Base-by-base conservation (phyloP, 2,888 invertebrate species). In the Eupithecia centaureata region DNA sequence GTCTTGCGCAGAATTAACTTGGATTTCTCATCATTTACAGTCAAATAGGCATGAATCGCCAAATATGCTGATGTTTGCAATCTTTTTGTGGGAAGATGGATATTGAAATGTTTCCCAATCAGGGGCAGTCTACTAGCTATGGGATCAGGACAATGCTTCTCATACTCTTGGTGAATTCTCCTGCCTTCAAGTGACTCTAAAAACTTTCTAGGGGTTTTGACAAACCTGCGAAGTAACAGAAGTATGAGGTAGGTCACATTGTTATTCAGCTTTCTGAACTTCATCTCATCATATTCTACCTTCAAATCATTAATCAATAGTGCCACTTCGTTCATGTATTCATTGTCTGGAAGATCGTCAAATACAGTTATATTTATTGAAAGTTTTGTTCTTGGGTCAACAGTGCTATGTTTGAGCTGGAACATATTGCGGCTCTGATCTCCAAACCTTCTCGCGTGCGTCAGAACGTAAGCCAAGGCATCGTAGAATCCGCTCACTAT, bases 171-270 rank as follows among this genome's bases (percentile, higher is more conserved):
- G 15, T 70, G 73, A 18, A 63, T 70, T 18, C 62, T 56, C 15
- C 35, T 57, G 10, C 60, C 54, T n/a, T 52, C 27, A 2, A 68
- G 60, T 0, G 70, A 59, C 13, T 35, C 30, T n/a, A 38, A 35
- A 60, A 68, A 65, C 13, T 72, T 62, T 0, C 52, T 47, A 22
- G 66, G 59, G 10, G 35, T 54, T 60, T 68, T 71, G 12, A 67
- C 61, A n/a, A 51, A 12, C 33, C 73, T 65, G 7, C 73, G 47
- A 33, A 71, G 52, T 51, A 69, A 58, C 28, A 71, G 33, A 1
- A 73, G 65, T 15, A 60, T 63, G 15, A 73, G 42, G 28, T 71
- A 73, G 0, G 71, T 73, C 15, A 65, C 61, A 33, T 69, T 69
- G 1, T 30, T 51, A 35, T 73, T 73, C 22, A 73, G 42, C 28